These are phyloP conservation scores for Rhinoptilus africanus DNA, from an alignment of 2,113 vertebrate genomes.

Conservation along the genomic window DNA sequence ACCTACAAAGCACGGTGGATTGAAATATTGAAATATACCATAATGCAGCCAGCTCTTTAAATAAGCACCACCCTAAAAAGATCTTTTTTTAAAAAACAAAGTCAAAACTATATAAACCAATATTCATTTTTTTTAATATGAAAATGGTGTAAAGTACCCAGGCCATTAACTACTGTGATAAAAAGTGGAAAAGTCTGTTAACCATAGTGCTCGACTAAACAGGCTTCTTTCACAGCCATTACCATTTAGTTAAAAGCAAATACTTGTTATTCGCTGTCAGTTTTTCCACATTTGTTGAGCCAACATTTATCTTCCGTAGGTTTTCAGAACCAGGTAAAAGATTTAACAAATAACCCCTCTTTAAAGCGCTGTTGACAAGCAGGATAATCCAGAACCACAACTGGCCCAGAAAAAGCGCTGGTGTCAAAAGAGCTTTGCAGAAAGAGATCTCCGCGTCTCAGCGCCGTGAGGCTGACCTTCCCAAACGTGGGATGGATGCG, in stretches of 20 bases:
- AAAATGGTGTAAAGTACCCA: neutral
- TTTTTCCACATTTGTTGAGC: neutral
- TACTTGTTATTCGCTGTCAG: neutral
- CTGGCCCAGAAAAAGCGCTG: neutral
- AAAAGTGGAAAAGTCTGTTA: neutral
- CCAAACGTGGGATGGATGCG: neutral
- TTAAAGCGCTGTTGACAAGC: neutral
- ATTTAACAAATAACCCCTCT: neutral
- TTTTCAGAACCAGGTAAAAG: neutral
- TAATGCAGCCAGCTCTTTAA: constrained; percentile 3
- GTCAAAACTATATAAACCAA: neutral
- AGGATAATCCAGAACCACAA: neutral
- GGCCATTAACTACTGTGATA: neutral
- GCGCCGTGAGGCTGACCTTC: neutral
- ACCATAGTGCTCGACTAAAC: neutral
- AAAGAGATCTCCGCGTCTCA: neutral
- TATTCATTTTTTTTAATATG: neutral
- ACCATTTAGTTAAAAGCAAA: neutral
- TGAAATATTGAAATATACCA: neutral
- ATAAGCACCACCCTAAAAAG: neutral
- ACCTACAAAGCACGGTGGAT: constrained; percentile 44
- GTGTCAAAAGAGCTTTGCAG: neutral
- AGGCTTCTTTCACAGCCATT: neutral
- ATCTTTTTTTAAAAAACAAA: neutral
- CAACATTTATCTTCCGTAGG: neutral